phyloP scores from a whole-genome alignment of 2,797 vertebrate genomes.

The Pseudomugil tenellus region DNA sequence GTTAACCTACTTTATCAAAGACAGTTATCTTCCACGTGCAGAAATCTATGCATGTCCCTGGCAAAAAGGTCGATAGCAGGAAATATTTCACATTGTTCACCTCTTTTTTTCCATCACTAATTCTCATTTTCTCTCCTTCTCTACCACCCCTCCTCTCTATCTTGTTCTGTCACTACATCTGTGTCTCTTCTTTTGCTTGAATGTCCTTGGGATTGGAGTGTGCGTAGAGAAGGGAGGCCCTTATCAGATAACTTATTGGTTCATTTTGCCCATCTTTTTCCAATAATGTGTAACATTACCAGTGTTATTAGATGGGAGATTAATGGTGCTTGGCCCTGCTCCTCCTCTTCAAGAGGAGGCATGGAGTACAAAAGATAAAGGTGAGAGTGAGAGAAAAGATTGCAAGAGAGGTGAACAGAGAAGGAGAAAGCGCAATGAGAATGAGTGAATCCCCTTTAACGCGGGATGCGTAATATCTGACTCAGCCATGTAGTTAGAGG shows the following conservation, averaged over 20 bases:
- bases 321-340: constrained; percentile 79
- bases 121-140: constrained; percentile 48
- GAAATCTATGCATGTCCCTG: constrained; percentile 84
- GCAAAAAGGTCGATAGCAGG: constrained; percentile 82
- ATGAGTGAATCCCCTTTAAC: constrained; percentile 62
- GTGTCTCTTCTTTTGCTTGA: constrained; percentile 68
- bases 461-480: constrained; percentile 64
- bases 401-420: constrained; percentile 29
- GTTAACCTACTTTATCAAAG: constrained; percentile 89
- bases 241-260: constrained; percentile 82
- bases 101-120: constrained; percentile 69
- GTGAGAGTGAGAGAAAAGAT: constrained; percentile 29
- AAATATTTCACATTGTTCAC: constrained; percentile 82
- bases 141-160: constrained; percentile 29
- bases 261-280: constrained; percentile 81
- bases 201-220: constrained; percentile 75
- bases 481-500: constrained; percentile 62
- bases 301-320: constrained; percentile 82
- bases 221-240: constrained; percentile 67
- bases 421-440: constrained; percentile 28
- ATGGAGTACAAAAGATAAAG: constrained; percentile 67
- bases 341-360: constrained; percentile 70
- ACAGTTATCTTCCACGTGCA: constrained; percentile 87
- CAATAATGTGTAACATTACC: constrained; percentile 83
- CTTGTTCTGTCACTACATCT: constrained; percentile 54